Conservation (phyloP, 2,113 vertebrate genomes). For the Oncorhynchus mykiss region DNA sequence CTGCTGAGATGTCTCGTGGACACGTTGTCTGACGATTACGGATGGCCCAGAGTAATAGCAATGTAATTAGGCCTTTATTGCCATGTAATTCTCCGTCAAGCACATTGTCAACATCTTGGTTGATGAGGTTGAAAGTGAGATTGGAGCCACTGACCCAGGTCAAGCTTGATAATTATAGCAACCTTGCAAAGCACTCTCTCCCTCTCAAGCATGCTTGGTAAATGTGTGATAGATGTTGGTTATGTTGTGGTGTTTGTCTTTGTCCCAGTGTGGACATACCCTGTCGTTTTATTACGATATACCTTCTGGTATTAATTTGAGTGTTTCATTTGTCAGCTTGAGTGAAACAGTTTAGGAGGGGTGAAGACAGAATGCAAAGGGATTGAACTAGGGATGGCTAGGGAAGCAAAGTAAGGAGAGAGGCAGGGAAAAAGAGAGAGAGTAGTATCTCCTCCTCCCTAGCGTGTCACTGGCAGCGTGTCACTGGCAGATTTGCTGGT, state of each 20-base stretch:
- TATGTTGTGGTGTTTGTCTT: slow-evolving; percentile 62
- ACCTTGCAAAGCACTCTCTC: slow-evolving; percentile 6
- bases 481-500: slow-evolving; percentile 74
- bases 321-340: slow-evolving; percentile 70
- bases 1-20: slow-evolving; percentile 58
- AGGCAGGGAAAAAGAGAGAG: neutral
- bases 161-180: slow-evolving; percentile 52
- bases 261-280: no score
- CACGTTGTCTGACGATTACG: slow-evolving; percentile 67
- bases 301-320: slow-evolving; percentile 66
- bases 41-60: slow-evolving; percentile 72
- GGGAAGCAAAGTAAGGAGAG: slow-evolving; percentile 15
- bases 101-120: slow-evolving; percentile 75
- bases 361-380: neutral
- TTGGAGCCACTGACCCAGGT: slow-evolving; percentile 71
- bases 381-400: slow-evolving; percentile 24
- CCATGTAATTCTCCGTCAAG: slow-evolving; percentile 75
- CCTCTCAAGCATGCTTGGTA: neutral
- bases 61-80: slow-evolving; percentile 77
- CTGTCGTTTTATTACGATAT: slow-evolving; percentile 21
- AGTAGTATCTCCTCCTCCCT: slow-evolving; percentile 55
- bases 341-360: slow-evolving; percentile 61
- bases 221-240: neutral
- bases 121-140: slow-evolving; percentile 72
- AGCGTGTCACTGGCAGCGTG: slow-evolving; percentile 55